Evolutionary conservation across 92 coral and sea anemone species (phyloP).

Genomic region (Ricordea florida): DNA sequence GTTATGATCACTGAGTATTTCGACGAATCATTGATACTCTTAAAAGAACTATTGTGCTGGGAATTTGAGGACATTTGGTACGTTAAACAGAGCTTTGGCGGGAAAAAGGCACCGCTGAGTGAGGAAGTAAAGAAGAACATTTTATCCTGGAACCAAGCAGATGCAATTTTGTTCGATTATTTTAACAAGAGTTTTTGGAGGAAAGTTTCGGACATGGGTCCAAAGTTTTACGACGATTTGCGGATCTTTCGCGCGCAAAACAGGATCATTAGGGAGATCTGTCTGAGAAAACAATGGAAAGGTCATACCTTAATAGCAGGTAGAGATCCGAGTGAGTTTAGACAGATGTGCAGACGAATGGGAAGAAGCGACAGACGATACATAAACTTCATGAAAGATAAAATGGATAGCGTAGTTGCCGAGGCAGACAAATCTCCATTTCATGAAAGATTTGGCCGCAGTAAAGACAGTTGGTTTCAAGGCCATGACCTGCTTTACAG

Average conservation of each 20-base stretch:
- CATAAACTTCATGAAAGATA: no score
- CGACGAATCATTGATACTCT: conserved; percentile 65
- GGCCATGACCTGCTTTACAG: no score
- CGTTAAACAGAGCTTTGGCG: conserved; percentile 50
- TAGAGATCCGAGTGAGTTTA: no score
- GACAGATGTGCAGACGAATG: no score
- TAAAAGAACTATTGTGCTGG: conserved; percentile 65
- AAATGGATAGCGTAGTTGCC: no score
- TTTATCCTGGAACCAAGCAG: conserved; percentile 54
- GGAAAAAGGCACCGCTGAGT: neutral
- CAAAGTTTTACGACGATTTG: conserved; percentile 27
- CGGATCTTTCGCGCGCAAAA: conserved; percentile 11
- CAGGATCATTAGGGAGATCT: conserved; percentile 3
- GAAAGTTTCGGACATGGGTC: conserved; percentile 28
- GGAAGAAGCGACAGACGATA: no score
- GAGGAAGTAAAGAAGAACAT: neutral
- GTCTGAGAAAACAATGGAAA: no score
- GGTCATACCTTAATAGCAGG: no score
- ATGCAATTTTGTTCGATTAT: conserved; percentile 43
- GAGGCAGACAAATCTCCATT: no score
- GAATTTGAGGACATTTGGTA: conserved; percentile 53
- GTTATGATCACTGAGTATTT: conserved; percentile 70
- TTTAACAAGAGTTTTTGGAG: conserved; percentile 64
- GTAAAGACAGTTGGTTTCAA: no score
- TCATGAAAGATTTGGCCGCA: no score